phyloP scores from a whole-genome alignment of 2,888 invertebrate genomes.

The Marronus borbonicus region DNA sequence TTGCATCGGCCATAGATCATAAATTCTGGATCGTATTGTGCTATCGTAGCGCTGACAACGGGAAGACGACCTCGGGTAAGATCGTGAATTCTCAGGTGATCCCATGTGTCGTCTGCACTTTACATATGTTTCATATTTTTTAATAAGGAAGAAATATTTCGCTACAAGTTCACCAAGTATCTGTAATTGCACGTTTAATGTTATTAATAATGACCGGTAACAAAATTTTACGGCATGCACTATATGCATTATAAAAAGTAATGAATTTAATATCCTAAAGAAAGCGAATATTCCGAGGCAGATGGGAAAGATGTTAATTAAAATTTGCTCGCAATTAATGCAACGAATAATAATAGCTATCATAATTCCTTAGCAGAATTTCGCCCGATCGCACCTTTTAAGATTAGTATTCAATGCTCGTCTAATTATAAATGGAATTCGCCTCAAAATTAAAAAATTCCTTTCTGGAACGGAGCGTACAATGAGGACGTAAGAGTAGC shows the following conservation, averaged over 20 bases:
- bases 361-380: neutral
- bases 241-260: neutral
- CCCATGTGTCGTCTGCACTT: no score
- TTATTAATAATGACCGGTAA: no score
- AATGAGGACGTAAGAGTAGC: neutral
- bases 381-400: conserved; percentile 10
- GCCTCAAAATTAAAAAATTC: conserved; percentile 40
- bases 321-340: neutral
- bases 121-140: no score
- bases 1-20: no score
- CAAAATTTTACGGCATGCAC: neutral
- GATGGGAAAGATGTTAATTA: neutral
- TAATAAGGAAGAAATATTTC: no score
- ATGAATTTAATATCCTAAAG: no score
- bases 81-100: no score
- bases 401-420: conserved; percentile 5
- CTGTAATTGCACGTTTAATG: no score
- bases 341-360: neutral
- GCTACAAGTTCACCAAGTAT: no score
- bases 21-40: no score
- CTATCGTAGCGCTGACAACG: no score
- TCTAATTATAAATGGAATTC: conserved; percentile 23
- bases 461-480: conserved; percentile 6
- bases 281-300: neutral
- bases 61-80: no score